phyloP scores from a whole-genome alignment of 2,113 vertebrate species.

The Vidua macroura region DNA sequence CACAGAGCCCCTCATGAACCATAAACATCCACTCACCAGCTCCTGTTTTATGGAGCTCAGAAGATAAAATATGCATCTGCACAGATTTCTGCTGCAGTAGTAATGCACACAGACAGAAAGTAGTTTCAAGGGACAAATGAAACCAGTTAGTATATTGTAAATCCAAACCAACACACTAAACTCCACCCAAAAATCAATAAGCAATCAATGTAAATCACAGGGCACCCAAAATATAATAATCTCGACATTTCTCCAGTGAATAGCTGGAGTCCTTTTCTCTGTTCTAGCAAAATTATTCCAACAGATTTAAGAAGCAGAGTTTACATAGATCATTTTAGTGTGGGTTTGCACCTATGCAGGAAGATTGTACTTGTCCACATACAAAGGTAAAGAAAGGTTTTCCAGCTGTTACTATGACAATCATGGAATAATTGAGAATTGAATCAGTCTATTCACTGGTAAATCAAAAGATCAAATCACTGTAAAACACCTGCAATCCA shows the following conservation, averaged over 20 bases:
- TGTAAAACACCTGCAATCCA: neutral
- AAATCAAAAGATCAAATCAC: neutral
- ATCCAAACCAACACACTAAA: slow-evolving; percentile 20
- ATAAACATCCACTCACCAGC: neutral
- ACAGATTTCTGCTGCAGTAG: slow-evolving; percentile 9
- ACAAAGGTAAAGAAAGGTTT: neutral
- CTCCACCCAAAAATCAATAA: slow-evolving; percentile 52
- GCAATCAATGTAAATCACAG: slow-evolving; percentile 25
- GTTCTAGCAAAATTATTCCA: neutral
- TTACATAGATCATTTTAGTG: neutral
- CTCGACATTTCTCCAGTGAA: neutral
- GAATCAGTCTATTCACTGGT: neutral
- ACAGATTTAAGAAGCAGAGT: neutral
- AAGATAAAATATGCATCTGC: neutral
- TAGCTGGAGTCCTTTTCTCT: neutral
- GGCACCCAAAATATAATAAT: neutral
- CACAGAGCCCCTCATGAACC: neutral
- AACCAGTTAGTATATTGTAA: slow-evolving; percentile 8
- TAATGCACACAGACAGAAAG: neutral
- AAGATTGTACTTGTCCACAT: neutral
- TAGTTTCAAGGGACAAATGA: slow-evolving; percentile 27
- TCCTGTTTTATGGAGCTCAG: neutral
- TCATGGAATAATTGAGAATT: neutral
- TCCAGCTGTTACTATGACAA: neutral
- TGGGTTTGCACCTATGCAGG: neutral